Base-by-base conservation (phyloP, 2,888 invertebrate genomes). In the Oxyteleia sp. region DNA sequence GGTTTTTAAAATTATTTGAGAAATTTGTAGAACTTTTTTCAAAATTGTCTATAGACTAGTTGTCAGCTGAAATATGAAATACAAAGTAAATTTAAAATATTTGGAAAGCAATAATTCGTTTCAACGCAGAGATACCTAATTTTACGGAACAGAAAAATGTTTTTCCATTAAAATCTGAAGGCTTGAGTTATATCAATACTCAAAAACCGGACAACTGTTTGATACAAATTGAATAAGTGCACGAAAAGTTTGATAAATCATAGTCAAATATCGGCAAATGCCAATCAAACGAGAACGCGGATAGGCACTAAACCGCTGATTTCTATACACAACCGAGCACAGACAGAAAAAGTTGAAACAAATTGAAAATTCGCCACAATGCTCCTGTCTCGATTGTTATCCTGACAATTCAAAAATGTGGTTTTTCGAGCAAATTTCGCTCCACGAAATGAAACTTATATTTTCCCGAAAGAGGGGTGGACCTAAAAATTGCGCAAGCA, bases 221-320 rank as follows among this genome's bases (percentile, higher is more conserved):
- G 51, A 29, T 26, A 49, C 32, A 66, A 68, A 76, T 68, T 32
- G 43, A 66, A 66, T 66, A 57, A 75, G 57, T 47, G 64, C 20
- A 41, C 66, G 38, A 26, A 49, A 32, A 53, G 43, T 53, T 61
- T 61, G 68, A 61, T 61, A 78, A 72, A 72, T 80, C 43, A 66
- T 61, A 72, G 35, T 72, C 43, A 64, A 80, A 80, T 72, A 80
- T 80, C 72, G 72, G 45, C 69, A 72, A 80, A 71, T 59, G 72
- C 66, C 80, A 80, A 80, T 80, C 80, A 80, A 72, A 66, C 45
- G 59, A 7, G 15, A 41, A 41, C 41, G 15, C 15, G 10, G 16
- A 45, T 45, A 8, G 43, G 16, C 16, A 16, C 43, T 4, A 49
- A 80, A 80, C 80, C 80, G 35, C 66, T 68, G 69, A 72, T 68